These are phyloP conservation scores for Xestia ashworthii DNA, from an alignment of 2,888 invertebrate species.

Conservation along the genomic window DNA sequence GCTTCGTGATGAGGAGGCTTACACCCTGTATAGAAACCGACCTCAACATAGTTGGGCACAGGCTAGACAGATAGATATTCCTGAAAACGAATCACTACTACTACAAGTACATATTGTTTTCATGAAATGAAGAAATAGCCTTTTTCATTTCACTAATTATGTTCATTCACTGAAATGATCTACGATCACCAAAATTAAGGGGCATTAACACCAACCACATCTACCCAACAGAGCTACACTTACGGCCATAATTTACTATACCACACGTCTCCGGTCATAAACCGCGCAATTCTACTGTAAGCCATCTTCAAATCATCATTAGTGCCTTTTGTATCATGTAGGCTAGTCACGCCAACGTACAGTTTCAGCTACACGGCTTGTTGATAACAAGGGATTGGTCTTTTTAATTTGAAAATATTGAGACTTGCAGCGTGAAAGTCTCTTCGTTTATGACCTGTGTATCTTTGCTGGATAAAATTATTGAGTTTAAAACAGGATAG, in stretches of 20 bases:
- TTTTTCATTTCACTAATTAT: neutral
- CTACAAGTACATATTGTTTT: neutral
- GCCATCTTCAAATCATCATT: constrained; percentile 65
- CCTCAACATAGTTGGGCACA: no score
- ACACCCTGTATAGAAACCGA: no score
- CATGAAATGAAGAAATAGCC: neutral
- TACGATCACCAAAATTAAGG: neutral
- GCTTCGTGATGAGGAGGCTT: no score
- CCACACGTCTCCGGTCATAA: constrained; percentile 31
- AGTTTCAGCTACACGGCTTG: constrained; percentile 2
- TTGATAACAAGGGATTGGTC: neutral
- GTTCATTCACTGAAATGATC: neutral
- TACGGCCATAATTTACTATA: constrained; percentile 25
- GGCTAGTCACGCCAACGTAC: constrained; percentile 54
- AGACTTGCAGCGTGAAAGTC: neutral
- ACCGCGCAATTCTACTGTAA: constrained; percentile 26
- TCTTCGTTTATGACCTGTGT: neutral
- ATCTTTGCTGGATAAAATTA: neutral
- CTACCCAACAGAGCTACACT: constrained; percentile 11
- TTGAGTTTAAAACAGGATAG: no score
- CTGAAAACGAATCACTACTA: neutral
- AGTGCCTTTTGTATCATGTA: constrained; percentile 42
- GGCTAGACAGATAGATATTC: no score
- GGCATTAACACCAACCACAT: constrained; percentile 8
- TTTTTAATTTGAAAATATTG: constrained; percentile 25